A percentile compares a stretch with the other conserved stretches of the same genome.
Conservation (phyloP, 2,113 vertebrate species). For the Mus pahari region DNA sequence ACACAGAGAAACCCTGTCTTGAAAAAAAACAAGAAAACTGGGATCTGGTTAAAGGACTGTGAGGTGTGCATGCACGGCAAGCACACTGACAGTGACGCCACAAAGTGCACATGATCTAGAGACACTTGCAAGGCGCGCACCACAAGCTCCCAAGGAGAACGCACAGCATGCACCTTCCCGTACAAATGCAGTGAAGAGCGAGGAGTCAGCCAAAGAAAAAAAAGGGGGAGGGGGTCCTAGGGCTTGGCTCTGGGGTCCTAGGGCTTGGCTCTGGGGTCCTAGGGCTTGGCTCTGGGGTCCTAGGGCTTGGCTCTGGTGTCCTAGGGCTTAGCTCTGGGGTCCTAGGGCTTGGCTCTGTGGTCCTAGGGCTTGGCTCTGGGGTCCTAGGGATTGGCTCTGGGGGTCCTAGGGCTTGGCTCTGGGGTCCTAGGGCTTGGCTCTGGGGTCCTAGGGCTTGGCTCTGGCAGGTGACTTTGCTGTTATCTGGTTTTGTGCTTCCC, state of each 20-base stretch:
- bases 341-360: neutral
- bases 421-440: neutral
- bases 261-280: neutral
- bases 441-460: neutral
- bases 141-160: neutral
- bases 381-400: neutral
- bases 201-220: no score
- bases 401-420: neutral
- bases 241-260: neutral
- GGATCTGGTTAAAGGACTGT: neutral
- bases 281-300: constrained; percentile 32
- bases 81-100: neutral
- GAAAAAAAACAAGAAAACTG: neutral
- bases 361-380: neutral
- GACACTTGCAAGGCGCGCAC: neutral
- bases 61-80: neutral
- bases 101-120: rapidly evolving
- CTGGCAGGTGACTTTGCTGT: neutral
- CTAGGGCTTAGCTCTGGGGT: neutral
- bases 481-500: neutral
- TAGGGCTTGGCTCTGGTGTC: neutral
- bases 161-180: no score
- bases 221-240: no score
- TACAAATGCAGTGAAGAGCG: neutral
- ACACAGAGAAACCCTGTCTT: neutral